Evolutionary conservation across 2,888 invertebrate species (phyloP).

Genomic region (Pachliopta kotzebuea): DNA sequence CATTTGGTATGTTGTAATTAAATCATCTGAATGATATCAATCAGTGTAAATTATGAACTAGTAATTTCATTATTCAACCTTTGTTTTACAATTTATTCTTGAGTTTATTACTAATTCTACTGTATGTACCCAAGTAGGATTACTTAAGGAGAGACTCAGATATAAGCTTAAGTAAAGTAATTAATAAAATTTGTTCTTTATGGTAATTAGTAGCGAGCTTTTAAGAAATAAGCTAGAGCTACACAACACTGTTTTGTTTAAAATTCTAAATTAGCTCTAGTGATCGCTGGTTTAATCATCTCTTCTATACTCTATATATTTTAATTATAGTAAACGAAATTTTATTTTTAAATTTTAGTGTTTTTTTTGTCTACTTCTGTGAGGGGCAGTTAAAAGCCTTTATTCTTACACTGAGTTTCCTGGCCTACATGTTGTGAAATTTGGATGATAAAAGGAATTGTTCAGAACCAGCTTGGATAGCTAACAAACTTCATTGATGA

Average conservation of each 20-base stretch:
- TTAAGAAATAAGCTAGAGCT: neutral
- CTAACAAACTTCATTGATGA: too few species aligned
- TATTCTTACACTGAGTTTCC: too few species aligned
- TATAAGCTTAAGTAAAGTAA: neutral
- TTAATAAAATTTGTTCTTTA: neutral
- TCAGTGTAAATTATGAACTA: too few species aligned
- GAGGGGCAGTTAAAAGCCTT: too few species aligned
- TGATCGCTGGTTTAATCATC: neutral
- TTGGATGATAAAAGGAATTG: too few species aligned
- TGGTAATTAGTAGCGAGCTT: conserved; percentile 1
- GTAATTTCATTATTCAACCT: neutral
- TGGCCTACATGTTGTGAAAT: too few species aligned
- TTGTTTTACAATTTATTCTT: neutral
- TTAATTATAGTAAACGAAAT: too few species aligned
- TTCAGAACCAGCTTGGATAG: too few species aligned
- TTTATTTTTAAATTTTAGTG: too few species aligned
- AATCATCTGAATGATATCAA: neutral
- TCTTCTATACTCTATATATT: neutral
- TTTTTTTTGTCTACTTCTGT: too few species aligned
- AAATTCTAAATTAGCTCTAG: neutral
- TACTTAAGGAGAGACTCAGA: neutral
- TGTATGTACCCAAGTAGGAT: neutral
- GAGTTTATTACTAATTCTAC: neutral
- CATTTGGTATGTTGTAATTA: neutral
- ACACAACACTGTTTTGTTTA: neutral